Evolutionary conservation across 2,113 vertebrate species (phyloP).

Genomic region (Alosa alosa): DNA sequence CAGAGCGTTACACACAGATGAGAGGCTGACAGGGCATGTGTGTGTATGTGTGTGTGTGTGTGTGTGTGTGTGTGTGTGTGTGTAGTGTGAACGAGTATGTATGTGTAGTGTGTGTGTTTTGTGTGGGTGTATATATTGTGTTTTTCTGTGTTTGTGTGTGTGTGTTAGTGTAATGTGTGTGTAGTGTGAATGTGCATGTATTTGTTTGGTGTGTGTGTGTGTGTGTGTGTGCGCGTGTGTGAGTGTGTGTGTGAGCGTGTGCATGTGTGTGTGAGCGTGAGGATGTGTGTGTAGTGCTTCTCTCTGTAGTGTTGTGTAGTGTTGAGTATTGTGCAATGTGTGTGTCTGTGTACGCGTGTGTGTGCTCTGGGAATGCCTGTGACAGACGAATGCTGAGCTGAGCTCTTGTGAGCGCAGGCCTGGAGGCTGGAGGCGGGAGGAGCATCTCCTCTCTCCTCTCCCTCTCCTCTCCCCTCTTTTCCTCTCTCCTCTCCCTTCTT

Average conservation of each 20-base stretch:
- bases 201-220: neutral
- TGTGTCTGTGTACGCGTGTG: neutral
- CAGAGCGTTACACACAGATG: slow-evolving; percentile 31
- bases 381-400: neutral
- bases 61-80: neutral
- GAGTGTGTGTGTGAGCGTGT: neutral
- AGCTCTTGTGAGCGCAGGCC: neutral
- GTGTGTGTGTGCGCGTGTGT: neutral
- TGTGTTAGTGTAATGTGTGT: neutral
- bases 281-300: no score
- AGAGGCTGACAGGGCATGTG: slow-evolving; percentile 5
- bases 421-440: neutral
- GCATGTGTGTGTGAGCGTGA: neutral
- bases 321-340: neutral
- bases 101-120: neutral
- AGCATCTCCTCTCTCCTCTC: no score
- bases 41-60: neutral
- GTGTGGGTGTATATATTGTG: neutral
- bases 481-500: no score
- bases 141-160: neutral
- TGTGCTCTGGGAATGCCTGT: neutral
- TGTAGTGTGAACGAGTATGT: neutral
- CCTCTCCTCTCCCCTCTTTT: no score
- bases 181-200: neutral
- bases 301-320: no score